phyloP scores from a whole-genome alignment of 2,113 vertebrate species.

The Ochotona curzoniae region DNA sequence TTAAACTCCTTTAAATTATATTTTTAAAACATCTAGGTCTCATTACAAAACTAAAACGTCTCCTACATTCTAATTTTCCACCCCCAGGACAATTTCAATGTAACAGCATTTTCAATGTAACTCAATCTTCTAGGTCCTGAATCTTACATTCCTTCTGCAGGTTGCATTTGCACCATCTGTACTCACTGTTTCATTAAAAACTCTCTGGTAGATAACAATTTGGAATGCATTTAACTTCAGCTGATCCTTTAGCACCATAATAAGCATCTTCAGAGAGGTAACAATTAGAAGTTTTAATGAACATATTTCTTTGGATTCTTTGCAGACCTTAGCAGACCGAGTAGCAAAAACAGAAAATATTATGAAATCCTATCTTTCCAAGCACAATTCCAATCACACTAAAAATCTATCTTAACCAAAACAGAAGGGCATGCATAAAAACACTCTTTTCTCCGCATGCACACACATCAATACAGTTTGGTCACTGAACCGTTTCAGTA shows the following conservation, averaged over 20 bases:
- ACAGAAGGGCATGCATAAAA: neutral
- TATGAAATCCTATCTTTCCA: neutral
- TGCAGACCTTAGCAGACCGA: conserved; percentile 8
- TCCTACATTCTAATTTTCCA: conserved; percentile 38
- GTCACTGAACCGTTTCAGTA: neutral
- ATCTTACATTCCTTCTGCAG: conserved; percentile 9
- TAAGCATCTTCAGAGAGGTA: neutral
- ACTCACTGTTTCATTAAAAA: conserved; percentile 7
- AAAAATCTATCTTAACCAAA: conserved; percentile 17
- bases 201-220: neutral
- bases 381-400: conserved; percentile 22
- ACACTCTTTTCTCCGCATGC: neutral
- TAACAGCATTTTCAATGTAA: conserved; percentile 18
- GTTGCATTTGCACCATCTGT: neutral
- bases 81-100: conserved; percentile 36
- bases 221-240: conserved; percentile 1
- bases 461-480: neutral
- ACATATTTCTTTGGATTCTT: conserved; percentile 34
- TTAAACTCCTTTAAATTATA: conserved; percentile 30
- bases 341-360: conserved; percentile 13
- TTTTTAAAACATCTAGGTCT: conserved; percentile 12
- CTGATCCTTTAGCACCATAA: conserved; percentile 26
- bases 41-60: conserved; percentile 19
- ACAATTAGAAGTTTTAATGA: neutral
- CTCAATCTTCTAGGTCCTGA: neutral